Evolutionary conservation across 2,888 invertebrate species (phyloP).

Genomic region (Parascotia fuliginaria): DNA sequence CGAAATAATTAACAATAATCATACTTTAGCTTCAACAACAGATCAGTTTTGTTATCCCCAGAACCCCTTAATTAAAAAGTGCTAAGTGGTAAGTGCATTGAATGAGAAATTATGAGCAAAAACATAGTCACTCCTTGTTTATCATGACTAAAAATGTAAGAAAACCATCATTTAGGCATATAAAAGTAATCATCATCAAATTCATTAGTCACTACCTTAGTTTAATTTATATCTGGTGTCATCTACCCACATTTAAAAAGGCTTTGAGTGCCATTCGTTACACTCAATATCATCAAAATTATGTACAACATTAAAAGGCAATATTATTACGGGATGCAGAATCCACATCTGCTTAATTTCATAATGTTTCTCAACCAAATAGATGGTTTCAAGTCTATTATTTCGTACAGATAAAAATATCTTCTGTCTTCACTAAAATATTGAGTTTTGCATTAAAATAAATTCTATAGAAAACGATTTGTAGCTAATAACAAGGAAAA

Average conservation of each 20-base stretch:
- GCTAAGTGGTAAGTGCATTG: no score
- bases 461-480: conserved; percentile 15
- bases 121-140: no score
- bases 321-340: conserved; percentile 25
- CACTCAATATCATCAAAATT: background rate
- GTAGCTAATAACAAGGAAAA: conserved; percentile 48
- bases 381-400: conserved; percentile 26
- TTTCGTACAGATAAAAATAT: conserved; percentile 17
- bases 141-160: no score
- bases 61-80: no score
- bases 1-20: background rate
- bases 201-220: no score
- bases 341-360: conserved; percentile 24
- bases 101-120: no score
- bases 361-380: conserved; percentile 14
- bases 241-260: no score
- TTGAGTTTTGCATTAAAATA: conserved; percentile 3
- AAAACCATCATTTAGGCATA: no score
- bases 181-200: no score
- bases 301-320: background rate
- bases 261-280: no score
- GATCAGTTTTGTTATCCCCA: no score
- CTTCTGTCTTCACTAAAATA: conserved; percentile 5
- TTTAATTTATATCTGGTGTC: no score
- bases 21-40: background rate